A percentile compares a stretch with the other conserved stretches of the same genome.
phyloP scores from a whole-genome alignment of 2,797 vertebrate genomes.

The Nyctalus aviator region DNA sequence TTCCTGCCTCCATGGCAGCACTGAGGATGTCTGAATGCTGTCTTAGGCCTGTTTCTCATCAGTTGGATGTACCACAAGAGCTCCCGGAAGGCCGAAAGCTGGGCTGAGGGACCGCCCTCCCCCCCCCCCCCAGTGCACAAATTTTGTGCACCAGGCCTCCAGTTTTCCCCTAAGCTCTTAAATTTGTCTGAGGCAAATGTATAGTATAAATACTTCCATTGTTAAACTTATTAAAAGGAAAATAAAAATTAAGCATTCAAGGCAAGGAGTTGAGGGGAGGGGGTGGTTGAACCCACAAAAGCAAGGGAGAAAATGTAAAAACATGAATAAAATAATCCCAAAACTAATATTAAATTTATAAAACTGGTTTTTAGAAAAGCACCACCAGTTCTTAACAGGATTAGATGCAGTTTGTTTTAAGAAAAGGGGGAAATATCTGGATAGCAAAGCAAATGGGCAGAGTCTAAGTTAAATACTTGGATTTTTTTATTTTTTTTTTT shows the following conservation, averaged over 20 bases:
- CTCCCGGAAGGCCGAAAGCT: too few species aligned
- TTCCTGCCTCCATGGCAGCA: too few species aligned
- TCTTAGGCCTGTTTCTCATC: too few species aligned
- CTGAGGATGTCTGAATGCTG: too few species aligned
- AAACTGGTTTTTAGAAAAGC: conserved; percentile 1
- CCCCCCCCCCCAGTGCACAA: too few species aligned
- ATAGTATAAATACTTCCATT: not conserved
- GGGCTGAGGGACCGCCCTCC: too few species aligned
- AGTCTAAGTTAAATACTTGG: not conserved
- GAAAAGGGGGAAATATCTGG: not conserved
- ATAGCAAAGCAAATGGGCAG: not conserved
- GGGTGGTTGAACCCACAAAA: not conserved
- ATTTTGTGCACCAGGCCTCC: too few species aligned
- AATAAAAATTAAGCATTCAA: conserved; percentile 22
- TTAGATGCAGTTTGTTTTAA: not conserved
- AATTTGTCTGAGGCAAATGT: conserved; percentile 45
- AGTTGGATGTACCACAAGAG: too few species aligned
- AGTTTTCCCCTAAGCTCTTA: conserved; percentile 19
- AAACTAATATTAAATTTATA: conserved; percentile 51
- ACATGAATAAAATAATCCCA: not conserved
- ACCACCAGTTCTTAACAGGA: not conserved
- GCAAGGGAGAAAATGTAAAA: conserved; percentile 19
- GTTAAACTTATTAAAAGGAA: conserved; percentile 41
- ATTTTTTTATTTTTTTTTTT: not conserved
- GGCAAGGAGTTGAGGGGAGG: not conserved